Evolutionary conservation across 2,113 vertebrate species (phyloP), one percentile per base, ranked within the genome.

Genomic region (Cyanoramphus novaezelandiae): DNA sequence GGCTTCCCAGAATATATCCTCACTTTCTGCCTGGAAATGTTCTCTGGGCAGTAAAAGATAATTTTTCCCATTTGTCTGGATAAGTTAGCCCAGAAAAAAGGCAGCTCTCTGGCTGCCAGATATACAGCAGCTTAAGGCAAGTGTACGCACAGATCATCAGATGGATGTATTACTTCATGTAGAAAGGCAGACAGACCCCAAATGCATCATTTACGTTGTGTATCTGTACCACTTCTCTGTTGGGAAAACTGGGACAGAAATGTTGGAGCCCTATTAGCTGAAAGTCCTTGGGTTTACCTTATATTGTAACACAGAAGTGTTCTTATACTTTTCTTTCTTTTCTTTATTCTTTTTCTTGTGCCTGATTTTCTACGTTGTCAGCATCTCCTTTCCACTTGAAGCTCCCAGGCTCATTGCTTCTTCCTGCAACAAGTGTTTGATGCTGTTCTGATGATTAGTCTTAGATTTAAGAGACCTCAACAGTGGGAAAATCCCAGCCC

Each of bases 71-170:
- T 82, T 97, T 91, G 88, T 78, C 83, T 87, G 83, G 43, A 43
- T 89, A 95, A 95, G 60, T 72, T 27, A 75, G 65, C 81, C 35
- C 47, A 69, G 80, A 82, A 72, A 64, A 95, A 92, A 96, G 91
- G 89, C 89, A 91, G 93, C 24, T 75, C 44, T 93, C 83, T 96
- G 95, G 80, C 55, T 82, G 86, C 94, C 96, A 96, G 86, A 95
- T 96, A 94, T 91, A 92, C 20, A 91, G 86, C 81, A 84, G 81
- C 62, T 62, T 47, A n/a, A 68, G 74, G 86, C 69, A 55, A 93
- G 50, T 11, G 12, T 68, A 69, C 46, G 47, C 71, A 52, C 77
- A 82, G 69, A 84, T 96, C 69, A 89, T 70, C 91, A 93, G 72
- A 81, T 92, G 81, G 74, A 79, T n/a, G 62, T 12, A 71, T 44